Percentiles rank a stretch among this genome's conserved stretches.
These are phyloP conservation scores for Eumaeus atala DNA, from an alignment of 1,140 invertebrate genomes.

Conservation along the genomic window DNA sequence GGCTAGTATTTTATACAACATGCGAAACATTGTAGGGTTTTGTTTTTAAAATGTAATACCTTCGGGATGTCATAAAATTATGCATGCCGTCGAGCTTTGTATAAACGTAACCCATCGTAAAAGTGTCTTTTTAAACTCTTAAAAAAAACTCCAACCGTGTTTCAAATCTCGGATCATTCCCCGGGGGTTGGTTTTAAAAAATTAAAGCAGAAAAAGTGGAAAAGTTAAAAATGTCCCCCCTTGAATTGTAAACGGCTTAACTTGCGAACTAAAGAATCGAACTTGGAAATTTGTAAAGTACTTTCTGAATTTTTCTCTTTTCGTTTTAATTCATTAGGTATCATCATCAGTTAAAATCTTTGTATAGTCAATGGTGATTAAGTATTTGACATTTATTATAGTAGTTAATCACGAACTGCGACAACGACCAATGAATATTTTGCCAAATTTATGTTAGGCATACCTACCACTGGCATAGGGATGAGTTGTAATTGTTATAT, in stretches of 20 bases:
- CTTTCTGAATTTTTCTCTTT: too few relatives aligned
- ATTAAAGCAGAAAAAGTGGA: constrained; percentile 62
- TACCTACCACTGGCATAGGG: too few relatives aligned
- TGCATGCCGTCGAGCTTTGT: constrained; percentile 45
- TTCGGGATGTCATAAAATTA: constrained; percentile 58
- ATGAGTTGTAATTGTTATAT: too few relatives aligned
- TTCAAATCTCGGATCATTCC: constrained; percentile 62
- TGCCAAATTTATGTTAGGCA: too few relatives aligned
- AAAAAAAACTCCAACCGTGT: constrained; percentile 47
- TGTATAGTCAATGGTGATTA: too few relatives aligned
- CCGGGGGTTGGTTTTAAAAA: constrained; percentile 55
- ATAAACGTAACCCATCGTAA: constrained; percentile 66
- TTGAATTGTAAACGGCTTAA: constrained; percentile 19
- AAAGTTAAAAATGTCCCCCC: constrained; percentile 54
- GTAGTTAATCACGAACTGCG: too few relatives aligned
- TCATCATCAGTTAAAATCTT: too few relatives aligned
- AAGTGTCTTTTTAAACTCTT: constrained; percentile 65
- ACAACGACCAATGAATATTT: too few relatives aligned
- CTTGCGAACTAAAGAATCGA: constrained; percentile 19
- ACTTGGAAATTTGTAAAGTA: background rate
- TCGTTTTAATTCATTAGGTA: too few relatives aligned
- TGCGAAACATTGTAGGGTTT: background rate
- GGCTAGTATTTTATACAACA: background rate
- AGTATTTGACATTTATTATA: too few relatives aligned
- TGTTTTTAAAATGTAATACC: constrained; percentile 23